Evolutionary conservation across 2,797 vertebrate genomes (phyloP).

Genomic region (Melanotaenia maccullochi): DNA sequence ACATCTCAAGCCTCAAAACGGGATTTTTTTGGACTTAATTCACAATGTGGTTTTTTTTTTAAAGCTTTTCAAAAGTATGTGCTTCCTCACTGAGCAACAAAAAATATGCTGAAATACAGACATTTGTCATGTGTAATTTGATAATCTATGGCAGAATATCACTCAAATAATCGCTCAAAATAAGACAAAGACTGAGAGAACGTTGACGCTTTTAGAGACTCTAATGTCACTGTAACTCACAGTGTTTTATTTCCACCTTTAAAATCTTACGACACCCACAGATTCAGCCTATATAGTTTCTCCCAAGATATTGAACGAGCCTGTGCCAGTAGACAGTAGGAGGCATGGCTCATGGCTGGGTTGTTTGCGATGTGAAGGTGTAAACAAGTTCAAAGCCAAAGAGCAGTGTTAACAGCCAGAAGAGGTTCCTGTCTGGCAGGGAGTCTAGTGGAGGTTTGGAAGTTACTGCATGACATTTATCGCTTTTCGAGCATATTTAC

Average conservation of each 20-base stretch:
- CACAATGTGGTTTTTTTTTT: slow-evolving; percentile 10
- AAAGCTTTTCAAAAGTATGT: slow-evolving; percentile 10
- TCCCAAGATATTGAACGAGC: not conserved
- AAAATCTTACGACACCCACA: not conserved
- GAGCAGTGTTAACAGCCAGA: not conserved
- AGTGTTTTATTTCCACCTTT: slow-evolving; percentile 14
- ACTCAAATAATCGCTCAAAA: not conserved
- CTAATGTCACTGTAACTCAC: slow-evolving; percentile 3
- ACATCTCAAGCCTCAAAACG: slow-evolving; percentile 29
- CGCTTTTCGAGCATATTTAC: not conserved
- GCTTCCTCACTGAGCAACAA: not conserved
- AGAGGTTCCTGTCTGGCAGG: not conserved
- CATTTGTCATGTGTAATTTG: not conserved
- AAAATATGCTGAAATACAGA: not conserved
- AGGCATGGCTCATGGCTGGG: slow-evolving; percentile 4
- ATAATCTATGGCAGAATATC: not conserved
- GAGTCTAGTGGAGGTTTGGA: not conserved
- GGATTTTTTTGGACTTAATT: slow-evolving; percentile 49
- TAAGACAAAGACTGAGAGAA: not conserved
- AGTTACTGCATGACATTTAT: slow-evolving; percentile 1
- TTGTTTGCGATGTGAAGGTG: not conserved
- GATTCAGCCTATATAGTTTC: slow-evolving; percentile 10
- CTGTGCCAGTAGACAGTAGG: not conserved
- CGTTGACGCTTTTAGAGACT: not conserved
- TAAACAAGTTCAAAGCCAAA: not conserved